Evolutionary conservation across 2,888 invertebrate species (phyloP), one percentile per base, ranked within the genome.

Genomic region (Drosophila colorata): DNA sequence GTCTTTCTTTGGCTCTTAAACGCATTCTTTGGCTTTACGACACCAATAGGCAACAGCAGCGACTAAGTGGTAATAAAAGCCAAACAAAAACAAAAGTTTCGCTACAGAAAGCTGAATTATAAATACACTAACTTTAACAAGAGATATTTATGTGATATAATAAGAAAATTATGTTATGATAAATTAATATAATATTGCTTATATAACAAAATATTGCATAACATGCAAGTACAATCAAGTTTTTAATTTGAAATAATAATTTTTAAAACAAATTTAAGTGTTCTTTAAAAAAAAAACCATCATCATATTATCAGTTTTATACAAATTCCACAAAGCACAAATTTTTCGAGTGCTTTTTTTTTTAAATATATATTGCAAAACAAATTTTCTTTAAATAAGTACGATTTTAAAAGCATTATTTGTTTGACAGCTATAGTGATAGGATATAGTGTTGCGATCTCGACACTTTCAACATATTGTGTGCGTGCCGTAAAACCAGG

Each of bases 1-100:
- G 49, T 31, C 57, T 73, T 60, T 72, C 59, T 59, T 48, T 51
- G 74, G 84, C 88, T 68, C 90, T 90, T 69, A 93, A 87, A 78
- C 92, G 91, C 69, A 71, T 69, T 69, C 61, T 63, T 69, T 55
- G 35, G 44, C 38, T 43, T 31, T n/a, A 47, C 48, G 33, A 52
- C 52, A 43, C 49, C n/a, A 41, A 46, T 31, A 14, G 25, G 38
- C 38, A 20, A 35, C 20, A 49, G 8, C 33, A 41, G 41, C 65
- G 37, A 13, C 60, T 44, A 69, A 64, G 58, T 64, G 48, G 44
- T 52, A 49, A 44, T 35, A 28, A 35, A 48, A 41, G 41, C 20
- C 3, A 25, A 49, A 2, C 25, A 28, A 28, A 33, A 33, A 33
- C 8, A 16, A 38, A 38, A 38, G 16, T 9, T 16, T 9, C 13